Evolutionary conservation across 2,113 vertebrate species (phyloP), one percentile per base, ranked within the genome.

Genomic region (Psephotus haematonotus): DNA sequence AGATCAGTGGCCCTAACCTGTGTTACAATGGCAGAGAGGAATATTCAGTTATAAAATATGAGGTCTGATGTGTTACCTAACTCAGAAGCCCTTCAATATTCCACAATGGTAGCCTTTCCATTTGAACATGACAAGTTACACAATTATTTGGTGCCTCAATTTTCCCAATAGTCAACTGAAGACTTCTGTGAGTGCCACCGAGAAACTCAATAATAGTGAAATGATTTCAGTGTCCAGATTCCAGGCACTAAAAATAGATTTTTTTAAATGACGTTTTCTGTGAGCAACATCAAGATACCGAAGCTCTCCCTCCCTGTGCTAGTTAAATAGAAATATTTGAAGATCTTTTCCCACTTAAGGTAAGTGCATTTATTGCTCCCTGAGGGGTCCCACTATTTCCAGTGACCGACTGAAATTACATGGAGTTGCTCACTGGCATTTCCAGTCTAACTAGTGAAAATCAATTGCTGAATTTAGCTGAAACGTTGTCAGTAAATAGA

Each of bases 371-470:
- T 87, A 62, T 14, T 79, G 29, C 47, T 72, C 67, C 22, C 53
- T 64, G 20, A 57, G 78, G 76, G 53, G 31, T 24, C 20, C 23
- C 43, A 3, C 37, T 60, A 13, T 49, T 70, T 82, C 69, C 55
- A 95, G 70, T 49, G 80, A 57, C 41, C n/a, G 46, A 31, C 24
- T 65, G 74, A 88, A 88, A 93, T 69, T 44, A 47, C 37, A 22
- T 3, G 25, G 52, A 62, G 50, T 7, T 77, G 53, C 52, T 93
- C 53, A 44, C 47, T 50, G 76, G 80, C 52, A 43, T 92, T 96
- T 95, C 79, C 88, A 94, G 67, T 57, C 31, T 77, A 86, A 89
- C 79, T 39, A 82, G 77, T 78, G 94, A 88, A 91, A 97, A 97
- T 96, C 92, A 93, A 59, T 95, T 85, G 87, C 35, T 93, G 90